phyloP scores from a whole-genome alignment of 37 sponge, comb jelly and placozoan genomes.

The Hormiphora californensis region DNA sequence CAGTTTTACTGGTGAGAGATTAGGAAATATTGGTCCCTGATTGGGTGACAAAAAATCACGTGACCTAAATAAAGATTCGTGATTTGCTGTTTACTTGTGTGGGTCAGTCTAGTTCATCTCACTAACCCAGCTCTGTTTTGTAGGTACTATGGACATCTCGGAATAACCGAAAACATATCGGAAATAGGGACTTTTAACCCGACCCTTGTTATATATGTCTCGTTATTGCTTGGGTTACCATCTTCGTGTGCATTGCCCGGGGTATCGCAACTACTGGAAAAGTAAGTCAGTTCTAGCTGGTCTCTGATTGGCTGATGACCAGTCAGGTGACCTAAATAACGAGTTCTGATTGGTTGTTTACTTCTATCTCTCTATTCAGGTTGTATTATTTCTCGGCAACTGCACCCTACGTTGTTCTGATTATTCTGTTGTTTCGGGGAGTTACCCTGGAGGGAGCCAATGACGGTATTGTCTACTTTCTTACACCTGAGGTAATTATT shows the following conservation, averaged over 20 bases:
- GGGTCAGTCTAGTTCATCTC: too few species aligned
- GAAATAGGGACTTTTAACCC: neutral
- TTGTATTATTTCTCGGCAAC: constrained; percentile 1
- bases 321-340: too few species aligned
- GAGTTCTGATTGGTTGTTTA: too few species aligned
- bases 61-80: too few species aligned
- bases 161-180: neutral
- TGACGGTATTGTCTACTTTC: neutral
- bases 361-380: too few species aligned
- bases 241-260: neutral
- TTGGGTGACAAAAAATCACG: too few species aligned
- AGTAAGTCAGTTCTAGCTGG: neutral
- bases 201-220: neutral
- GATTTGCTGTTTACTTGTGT: too few species aligned
- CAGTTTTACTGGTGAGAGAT: neutral
- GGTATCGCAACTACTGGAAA: neutral
- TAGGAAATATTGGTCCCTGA: too few species aligned
- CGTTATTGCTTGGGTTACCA: neutral
- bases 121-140: too few species aligned
- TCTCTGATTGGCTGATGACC: too few species aligned
- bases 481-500: neutral
- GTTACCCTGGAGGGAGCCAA: constrained; percentile 1
- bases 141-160: neutral
- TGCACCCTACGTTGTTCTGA: neutral
- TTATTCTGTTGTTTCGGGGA: neutral